phyloP scores from a whole-genome alignment of 2,888 invertebrate species.

The Rotaria magnacalcarata region DNA sequence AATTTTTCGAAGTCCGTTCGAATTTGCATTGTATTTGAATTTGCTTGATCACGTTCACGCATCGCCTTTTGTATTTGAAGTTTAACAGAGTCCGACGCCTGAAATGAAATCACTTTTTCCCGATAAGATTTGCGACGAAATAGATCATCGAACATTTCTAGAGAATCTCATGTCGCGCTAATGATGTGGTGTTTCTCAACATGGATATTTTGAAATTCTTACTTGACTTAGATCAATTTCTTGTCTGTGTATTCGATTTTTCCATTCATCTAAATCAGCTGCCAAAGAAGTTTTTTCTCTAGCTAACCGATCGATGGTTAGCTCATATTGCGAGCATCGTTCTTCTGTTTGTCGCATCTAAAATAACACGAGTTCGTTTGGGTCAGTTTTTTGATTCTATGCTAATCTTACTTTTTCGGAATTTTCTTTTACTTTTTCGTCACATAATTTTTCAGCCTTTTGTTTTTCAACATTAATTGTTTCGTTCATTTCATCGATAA shows the following conservation, averaged over 20 bases:
- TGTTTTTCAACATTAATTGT: background rate
- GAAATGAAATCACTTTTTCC: background rate
- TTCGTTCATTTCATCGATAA: background rate
- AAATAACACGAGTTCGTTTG: too few species aligned
- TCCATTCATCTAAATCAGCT: conserved; percentile 31
- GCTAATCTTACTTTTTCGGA: background rate
- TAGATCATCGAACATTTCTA: too few species aligned
- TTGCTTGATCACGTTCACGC: conserved; percentile 19
- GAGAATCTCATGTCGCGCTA: too few species aligned
- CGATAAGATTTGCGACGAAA: too few species aligned
- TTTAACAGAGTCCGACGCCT: conserved; percentile 16
- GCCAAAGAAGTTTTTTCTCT: conserved; percentile 28
- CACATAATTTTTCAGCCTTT: background rate
- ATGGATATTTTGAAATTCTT: background rate
- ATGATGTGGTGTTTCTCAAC: too few species aligned
- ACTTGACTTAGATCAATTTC: conserved; percentile 21
- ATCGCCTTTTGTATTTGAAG: conserved; percentile 27
- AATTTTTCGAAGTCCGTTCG: conserved; percentile 8
- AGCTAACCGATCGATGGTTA: conserved; percentile 21
- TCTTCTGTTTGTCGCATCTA: background rate
- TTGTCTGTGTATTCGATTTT: conserved; percentile 20
- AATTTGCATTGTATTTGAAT: background rate
- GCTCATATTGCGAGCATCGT: background rate
- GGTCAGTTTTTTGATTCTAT: too few species aligned
- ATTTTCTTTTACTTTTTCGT: conserved; percentile 14